Percentiles rank a stretch among this genome's conserved stretches.
These are phyloP conservation scores for Corythoichthys haematopterus DNA, from an alignment of 2,113 vertebrate species.

Conservation along the genomic window DNA sequence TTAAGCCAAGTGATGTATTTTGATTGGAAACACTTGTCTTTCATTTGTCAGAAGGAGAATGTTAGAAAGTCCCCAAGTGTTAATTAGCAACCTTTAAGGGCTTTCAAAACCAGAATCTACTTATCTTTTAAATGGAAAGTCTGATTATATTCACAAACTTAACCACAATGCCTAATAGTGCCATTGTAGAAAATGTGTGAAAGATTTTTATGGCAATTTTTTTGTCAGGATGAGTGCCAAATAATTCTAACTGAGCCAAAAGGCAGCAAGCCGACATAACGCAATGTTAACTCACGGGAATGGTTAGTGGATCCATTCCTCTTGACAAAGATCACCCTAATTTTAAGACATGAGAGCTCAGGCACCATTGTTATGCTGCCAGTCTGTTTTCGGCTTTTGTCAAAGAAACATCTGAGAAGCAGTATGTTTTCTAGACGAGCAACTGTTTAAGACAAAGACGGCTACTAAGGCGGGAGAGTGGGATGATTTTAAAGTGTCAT, in stretches of 20 bases:
- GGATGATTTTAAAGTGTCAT: slow-evolving; percentile 65
- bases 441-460: slow-evolving; percentile 61
- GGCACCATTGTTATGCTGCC: slow-evolving; percentile 69
- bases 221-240: slow-evolving; percentile 66
- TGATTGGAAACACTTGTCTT: slow-evolving; percentile 55
- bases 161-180: slow-evolving; percentile 57
- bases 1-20: slow-evolving; percentile 54
- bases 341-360: slow-evolving; percentile 54
- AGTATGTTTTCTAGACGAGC: slow-evolving; percentile 64
- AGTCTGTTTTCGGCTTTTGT: slow-evolving; percentile 72
- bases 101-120: slow-evolving; percentile 62
- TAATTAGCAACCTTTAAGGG: slow-evolving; percentile 51
- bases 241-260: slow-evolving; percentile 72
- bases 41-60: slow-evolving; percentile 46
- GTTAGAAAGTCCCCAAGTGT: slow-evolving; percentile 58
- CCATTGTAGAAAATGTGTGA: slow-evolving; percentile 56
- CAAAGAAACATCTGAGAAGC: slow-evolving; percentile 64
- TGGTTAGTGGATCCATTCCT: slow-evolving; percentile 50
- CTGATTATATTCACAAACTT: slow-evolving; percentile 39
- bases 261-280: slow-evolving; percentile 63
- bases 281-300: slow-evolving; percentile 61
- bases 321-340: slow-evolving; percentile 58
- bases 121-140: slow-evolving; percentile 48
- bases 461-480: slow-evolving; percentile 60
- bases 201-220: slow-evolving; percentile 57